Evolutionary conservation across 2,797 vertebrate genomes (phyloP).

Genomic region (Propithecus perrieri): DNA sequence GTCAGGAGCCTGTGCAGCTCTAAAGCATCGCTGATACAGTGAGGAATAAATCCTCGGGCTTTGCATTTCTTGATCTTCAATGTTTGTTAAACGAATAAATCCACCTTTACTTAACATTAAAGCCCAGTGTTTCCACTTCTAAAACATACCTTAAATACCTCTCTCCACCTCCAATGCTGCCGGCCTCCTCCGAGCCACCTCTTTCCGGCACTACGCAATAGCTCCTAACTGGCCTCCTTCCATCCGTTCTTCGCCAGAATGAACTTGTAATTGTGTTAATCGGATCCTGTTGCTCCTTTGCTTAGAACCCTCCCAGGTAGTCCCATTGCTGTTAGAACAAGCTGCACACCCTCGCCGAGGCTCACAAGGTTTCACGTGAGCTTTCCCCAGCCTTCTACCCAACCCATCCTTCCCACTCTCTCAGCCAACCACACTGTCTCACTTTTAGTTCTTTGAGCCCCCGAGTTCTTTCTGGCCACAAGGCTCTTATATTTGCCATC

Average conservation of each 20-base stretch:
- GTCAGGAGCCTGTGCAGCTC: not conserved
- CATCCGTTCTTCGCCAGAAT: not conserved
- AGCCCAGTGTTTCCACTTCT: not conserved
- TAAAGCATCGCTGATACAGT: not conserved
- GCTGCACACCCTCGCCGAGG: not conserved
- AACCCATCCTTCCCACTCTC: not conserved
- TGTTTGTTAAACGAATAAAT: constrained; percentile 6
- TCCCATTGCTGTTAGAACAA: not conserved
- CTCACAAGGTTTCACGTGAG: not conserved
- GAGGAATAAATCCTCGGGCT: not conserved
- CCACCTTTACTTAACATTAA: constrained; percentile 15
- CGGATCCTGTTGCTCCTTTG: not conserved
- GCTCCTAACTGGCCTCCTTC: not conserved
- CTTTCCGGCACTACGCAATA: not conserved
- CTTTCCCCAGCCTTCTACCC: not conserved
- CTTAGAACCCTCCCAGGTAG: not conserved
- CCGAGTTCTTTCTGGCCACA: not conserved
- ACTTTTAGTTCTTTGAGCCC: not conserved
- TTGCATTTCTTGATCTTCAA: not conserved
- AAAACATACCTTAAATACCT: not conserved
- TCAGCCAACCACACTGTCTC: not conserved
- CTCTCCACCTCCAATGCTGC: not conserved
- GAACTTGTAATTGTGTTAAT: not conserved
- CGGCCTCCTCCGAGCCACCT: not conserved
- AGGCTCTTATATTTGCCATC: not conserved